phyloP scores from a whole-genome alignment of 2,797 vertebrate species.

The Pseudochromis fuscus region DNA sequence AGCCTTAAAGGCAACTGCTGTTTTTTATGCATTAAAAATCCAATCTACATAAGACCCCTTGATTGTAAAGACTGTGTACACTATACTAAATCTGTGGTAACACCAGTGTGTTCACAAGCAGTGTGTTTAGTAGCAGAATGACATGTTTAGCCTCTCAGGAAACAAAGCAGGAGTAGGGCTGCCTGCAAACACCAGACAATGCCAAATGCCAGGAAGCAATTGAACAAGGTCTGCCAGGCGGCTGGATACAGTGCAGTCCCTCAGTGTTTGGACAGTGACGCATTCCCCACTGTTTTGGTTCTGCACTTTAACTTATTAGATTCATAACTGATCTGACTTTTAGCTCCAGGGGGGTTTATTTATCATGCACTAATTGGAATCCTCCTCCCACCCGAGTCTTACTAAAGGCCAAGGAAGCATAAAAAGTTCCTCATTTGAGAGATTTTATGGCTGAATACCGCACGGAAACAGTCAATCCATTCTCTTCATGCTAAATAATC shows the following conservation, averaged over 20 bases:
- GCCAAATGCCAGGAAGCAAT: conserved; percentile 24
- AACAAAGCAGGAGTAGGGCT: conserved; percentile 16
- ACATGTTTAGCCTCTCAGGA: conserved; percentile 4
- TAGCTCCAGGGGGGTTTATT: too few relatives aligned
- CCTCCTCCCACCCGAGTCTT: background rate
- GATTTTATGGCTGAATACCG: background rate
- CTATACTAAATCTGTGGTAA: background rate
- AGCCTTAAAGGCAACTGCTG: too few relatives aligned
- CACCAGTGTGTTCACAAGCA: background rate
- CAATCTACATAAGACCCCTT: background rate
- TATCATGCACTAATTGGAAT: background rate
- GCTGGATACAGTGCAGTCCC: background rate
- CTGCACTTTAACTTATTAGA: background rate
- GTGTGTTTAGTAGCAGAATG: background rate
- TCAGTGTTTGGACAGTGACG: background rate
- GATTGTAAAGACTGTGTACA: background rate
- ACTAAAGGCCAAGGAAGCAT: background rate
- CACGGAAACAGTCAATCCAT: background rate
- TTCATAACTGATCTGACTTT: background rate
- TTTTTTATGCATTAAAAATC: too few relatives aligned
- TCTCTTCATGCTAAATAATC: conserved; percentile 28
- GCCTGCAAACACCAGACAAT: conserved; percentile 18
- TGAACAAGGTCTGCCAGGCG: background rate
- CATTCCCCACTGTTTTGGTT: conserved; percentile 6
- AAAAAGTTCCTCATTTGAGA: conserved; percentile 1